Conservation (phyloP, 2,113 vertebrate genomes). For the Rhinoderma darwinii region DNA sequence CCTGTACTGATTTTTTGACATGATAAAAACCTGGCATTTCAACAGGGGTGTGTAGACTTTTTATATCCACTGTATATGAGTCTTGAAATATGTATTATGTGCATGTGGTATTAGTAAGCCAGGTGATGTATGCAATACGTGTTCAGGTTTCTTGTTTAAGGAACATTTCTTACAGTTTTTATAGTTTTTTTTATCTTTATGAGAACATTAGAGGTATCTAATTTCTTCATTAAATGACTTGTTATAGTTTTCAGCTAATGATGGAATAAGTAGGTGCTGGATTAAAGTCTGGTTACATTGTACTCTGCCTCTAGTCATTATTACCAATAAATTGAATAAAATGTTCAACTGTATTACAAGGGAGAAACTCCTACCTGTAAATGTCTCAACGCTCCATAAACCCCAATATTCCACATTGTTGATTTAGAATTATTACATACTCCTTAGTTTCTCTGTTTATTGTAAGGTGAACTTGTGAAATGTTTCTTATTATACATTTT, state of each 20-base stretch:
- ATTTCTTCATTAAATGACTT: constrained; percentile 6
- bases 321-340: background rate
- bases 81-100: too few species aligned
- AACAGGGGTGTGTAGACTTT: too few species aligned
- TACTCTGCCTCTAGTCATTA: background rate
- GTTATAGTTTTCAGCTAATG: background rate
- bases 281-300: background rate
- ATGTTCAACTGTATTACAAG: constrained; percentile 1
- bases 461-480: background rate
- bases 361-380: background rate
- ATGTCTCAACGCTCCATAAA: constrained; percentile 2
- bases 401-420: background rate
- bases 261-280: background rate
- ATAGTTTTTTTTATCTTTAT: background rate
- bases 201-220: constrained; percentile 13
- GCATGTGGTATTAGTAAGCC: too few species aligned
- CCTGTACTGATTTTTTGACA: too few species aligned
- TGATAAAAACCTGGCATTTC: too few species aligned
- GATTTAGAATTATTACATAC: background rate
- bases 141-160: background rate
- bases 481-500: background rate
- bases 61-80: too few species aligned
- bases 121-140: too few species aligned
- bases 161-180: background rate
- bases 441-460: background rate